Conservation (phyloP, 2,113 vertebrate genomes). For the Fulmarus glacialis region DNA sequence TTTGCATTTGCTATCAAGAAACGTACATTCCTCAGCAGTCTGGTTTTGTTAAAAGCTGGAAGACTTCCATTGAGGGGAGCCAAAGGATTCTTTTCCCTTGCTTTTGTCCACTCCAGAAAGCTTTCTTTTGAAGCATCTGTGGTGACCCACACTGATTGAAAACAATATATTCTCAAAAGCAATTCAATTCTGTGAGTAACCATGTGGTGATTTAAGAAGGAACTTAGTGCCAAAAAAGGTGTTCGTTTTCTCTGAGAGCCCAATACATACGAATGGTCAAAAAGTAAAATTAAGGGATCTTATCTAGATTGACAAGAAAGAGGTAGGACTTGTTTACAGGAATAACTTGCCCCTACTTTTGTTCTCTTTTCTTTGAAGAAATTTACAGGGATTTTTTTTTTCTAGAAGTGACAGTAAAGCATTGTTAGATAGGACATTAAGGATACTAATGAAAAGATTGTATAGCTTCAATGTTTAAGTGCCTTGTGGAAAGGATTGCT, state of each 20-base stretch:
- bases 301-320: neutral
- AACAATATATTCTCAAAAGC: neutral
- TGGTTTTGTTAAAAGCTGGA: neutral
- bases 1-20: neutral
- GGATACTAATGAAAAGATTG: neutral
- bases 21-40: neutral
- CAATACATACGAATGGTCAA: neutral
- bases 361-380: neutral
- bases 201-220: neutral
- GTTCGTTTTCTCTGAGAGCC: neutral
- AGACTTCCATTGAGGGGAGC: neutral
- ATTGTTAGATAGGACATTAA: neutral
- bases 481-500: neutral
- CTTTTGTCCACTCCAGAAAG: neutral
- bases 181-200: neutral
- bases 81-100: neutral
- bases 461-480: neutral
- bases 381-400: neutral
- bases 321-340: neutral
- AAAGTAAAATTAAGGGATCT: neutral
- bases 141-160: neutral
- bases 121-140: neutral
- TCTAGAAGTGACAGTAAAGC: neutral
- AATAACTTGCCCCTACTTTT: neutral
- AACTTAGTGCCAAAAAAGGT: neutral